A percentile compares a stretch with the other conserved stretches of the same genome.
Evolutionary conservation across 1,140 invertebrate species (phyloP).

Genomic region (Acyrthosiphon pisum): DNA sequence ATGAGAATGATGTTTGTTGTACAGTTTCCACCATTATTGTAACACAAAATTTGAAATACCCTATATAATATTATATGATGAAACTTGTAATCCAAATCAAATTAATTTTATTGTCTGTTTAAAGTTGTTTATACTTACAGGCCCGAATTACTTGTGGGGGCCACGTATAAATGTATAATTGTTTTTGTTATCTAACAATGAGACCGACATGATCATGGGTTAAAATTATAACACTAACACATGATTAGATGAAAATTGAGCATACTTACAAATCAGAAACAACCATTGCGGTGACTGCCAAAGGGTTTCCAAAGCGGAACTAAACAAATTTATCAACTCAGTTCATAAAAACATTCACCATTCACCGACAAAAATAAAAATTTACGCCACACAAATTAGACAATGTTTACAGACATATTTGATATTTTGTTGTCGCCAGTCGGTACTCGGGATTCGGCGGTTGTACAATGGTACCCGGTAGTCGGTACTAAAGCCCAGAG

Average conservation of each 20-base stretch:
- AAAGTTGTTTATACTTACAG: not conserved
- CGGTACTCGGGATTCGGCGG: not conserved
- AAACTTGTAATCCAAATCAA: not conserved
- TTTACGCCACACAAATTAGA: not conserved
- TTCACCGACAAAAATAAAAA: not conserved
- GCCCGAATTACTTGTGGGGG: not conserved
- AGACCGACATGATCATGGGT: not conserved
- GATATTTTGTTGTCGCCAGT: not conserved
- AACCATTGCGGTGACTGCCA: not conserved
- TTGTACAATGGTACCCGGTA: too few species aligned
- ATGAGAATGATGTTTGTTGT: not conserved
- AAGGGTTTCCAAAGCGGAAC: not conserved
- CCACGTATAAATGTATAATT: not conserved
- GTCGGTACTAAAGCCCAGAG: too few species aligned
- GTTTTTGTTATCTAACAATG: not conserved
- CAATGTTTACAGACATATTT: not conserved
- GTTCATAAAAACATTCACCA: not conserved
- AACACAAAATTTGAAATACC: not conserved
- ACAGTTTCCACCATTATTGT: not conserved
- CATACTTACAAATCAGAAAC: constrained; percentile 54
- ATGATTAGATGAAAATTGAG: not conserved
- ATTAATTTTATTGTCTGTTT: not conserved
- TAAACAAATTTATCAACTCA: not conserved
- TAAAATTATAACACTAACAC: not conserved
- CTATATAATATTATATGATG: not conserved